Percentiles rank a stretch among this genome's conserved stretches.
phyloP scores from a whole-genome alignment of 2,797 vertebrate genomes.

The Halcyon leucocephala region DNA sequence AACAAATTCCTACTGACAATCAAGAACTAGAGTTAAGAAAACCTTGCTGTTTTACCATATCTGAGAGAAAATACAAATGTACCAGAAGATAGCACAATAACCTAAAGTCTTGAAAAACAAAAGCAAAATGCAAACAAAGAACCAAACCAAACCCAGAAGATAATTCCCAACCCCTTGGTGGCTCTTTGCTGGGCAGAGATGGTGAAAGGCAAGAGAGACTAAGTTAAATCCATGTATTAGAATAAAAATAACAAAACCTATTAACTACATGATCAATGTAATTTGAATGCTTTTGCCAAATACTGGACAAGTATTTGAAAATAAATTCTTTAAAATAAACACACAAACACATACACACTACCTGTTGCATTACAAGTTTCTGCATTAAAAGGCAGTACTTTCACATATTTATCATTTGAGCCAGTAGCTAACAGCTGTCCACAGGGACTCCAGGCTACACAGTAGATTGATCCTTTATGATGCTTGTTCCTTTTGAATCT shows the following conservation, averaged over 20 bases:
- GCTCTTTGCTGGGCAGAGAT: neutral
- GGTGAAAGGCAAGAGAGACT: neutral
- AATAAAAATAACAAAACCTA: neutral
- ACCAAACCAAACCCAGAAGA: neutral
- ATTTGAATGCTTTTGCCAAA: neutral
- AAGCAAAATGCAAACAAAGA: neutral
- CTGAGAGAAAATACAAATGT: neutral
- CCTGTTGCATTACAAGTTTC: conserved; percentile 97
- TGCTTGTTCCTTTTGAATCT: conserved; percentile 98
- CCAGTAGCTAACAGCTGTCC: conserved; percentile 95
- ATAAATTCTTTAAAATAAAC: neutral
- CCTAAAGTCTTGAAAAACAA: neutral
- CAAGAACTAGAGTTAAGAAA: neutral
- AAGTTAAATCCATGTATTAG: neutral
- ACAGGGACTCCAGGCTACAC: conserved; percentile 97
- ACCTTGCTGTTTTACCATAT: neutral
- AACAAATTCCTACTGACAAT: neutral
- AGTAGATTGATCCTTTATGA: conserved; percentile 99
- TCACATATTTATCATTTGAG: conserved; percentile 98
- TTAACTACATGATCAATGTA: neutral
- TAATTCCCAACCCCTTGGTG: neutral
- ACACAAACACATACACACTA: conserved; percentile 55
- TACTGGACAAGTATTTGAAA: neutral
- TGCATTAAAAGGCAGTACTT: conserved; percentile 95
- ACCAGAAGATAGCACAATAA: neutral